phyloP scores from a whole-genome alignment of 2,113 vertebrate species.

The Campylorhamphus procurvoides region DNA sequence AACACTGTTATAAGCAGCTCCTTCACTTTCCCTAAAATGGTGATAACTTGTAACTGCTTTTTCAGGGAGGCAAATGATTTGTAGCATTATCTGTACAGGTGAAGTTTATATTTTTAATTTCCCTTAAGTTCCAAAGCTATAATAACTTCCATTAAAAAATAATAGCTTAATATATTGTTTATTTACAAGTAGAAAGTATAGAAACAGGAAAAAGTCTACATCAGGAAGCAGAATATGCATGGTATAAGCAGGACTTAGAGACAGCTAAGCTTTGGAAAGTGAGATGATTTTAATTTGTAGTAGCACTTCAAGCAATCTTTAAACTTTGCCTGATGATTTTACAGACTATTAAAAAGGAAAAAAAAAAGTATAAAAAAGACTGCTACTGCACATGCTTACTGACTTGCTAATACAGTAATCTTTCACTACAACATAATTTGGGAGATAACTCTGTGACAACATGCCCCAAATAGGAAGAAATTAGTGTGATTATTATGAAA shows the following conservation, averaged over 20 bases:
- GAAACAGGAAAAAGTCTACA: background rate
- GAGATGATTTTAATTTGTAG: background rate
- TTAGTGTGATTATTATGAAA: background rate
- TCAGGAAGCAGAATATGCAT: background rate
- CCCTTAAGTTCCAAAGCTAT: background rate
- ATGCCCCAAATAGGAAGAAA: constrained; percentile 8
- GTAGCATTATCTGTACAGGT: background rate
- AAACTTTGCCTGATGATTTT: constrained; percentile 4
- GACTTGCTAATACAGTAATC: background rate
- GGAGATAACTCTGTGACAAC: background rate
- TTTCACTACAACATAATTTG: background rate
- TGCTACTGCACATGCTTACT: background rate
- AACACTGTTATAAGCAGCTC: background rate
- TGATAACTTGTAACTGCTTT: background rate
- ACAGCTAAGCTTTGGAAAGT: background rate
- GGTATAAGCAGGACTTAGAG: background rate
- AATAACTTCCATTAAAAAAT: background rate
- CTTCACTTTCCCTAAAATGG: background rate
- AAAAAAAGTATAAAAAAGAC: background rate
- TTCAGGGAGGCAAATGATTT: background rate
- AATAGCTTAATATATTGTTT: background rate
- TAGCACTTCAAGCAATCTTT: background rate
- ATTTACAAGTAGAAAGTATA: background rate
- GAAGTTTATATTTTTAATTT: background rate
- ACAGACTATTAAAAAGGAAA: background rate